Percentiles rank a stretch among this genome's conserved stretches.
phyloP scores from a whole-genome alignment of 2,797 vertebrate species.

The Megalops cyprinoides region DNA sequence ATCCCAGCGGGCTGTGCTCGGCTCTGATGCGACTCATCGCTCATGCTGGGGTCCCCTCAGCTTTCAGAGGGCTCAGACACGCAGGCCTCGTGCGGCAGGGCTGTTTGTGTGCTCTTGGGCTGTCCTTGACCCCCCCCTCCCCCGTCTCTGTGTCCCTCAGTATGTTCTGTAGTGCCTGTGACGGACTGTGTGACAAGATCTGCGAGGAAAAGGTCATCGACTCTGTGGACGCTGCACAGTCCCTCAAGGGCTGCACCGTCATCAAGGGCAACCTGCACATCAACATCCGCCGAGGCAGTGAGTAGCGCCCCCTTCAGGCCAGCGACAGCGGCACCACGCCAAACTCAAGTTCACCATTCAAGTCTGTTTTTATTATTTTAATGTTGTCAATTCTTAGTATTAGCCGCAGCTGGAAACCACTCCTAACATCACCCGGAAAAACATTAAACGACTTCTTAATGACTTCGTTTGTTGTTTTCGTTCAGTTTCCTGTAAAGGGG shows the following conservation, averaged over 20 bases:
- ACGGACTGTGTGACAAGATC: conserved; percentile 92
- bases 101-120: conserved; percentile 4
- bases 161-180: conserved; percentile 92
- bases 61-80: too few relatives aligned
- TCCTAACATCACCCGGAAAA: too few relatives aligned
- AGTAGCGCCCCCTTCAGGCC: conserved; percentile 64
- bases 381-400: too few relatives aligned
- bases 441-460: background rate
- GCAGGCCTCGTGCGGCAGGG: too few relatives aligned
- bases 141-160: conserved; percentile 63
- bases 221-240: conserved; percentile 92
- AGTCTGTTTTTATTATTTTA: background rate
- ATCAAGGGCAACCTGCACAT: conserved; percentile 93
- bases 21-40: too few relatives aligned
- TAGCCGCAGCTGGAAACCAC: too few relatives aligned
- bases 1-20: too few relatives aligned
- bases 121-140: conserved; percentile 41
- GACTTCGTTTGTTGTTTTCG: background rate
- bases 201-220: conserved; percentile 85
- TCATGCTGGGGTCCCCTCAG: too few relatives aligned
- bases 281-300: conserved; percentile 95
- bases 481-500: background rate
- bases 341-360: background rate
- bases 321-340: background rate
- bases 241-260: conserved; percentile 92